Evolutionary conservation across 2,888 invertebrate species (phyloP), one percentile per base, ranked within the genome.

Genomic region (Drosophila mimetica): DNA sequence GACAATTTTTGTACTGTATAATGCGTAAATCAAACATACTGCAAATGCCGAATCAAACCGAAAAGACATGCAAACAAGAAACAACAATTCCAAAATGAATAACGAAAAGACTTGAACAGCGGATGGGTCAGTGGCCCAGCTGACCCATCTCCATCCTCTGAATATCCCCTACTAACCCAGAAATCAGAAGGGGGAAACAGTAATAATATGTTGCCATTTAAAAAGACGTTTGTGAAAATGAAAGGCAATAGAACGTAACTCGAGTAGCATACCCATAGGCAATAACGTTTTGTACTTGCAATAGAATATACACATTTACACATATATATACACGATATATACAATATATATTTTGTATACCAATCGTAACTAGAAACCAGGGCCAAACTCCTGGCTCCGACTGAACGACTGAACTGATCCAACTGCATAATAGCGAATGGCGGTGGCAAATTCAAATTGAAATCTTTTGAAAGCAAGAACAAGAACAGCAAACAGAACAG

Each of bases 31-130:
- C 66, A 66, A 64, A 66, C 41, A n/a, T 11, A 46, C 46, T 46
- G 46, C 46, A 22, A 37, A 11, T 47, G 39, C 44, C 37, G 52
- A 66, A 67, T 65, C 59, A 71, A 60, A 61, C 22, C 30, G 46
- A 34, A 42, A 25, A 28, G 44, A 47, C 22, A 54, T 16, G 54
- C 42, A 28, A 30, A 61, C 25, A 64, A 53, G 32, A 28, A 87
- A 60, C 28, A 65, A 54, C 41, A 36, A 88, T 86, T 88, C 86
- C 83, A 86, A 88, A 83, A 83, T 79, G 70, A 72, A 70, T 44
- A 83, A 87, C 86, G 83, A 87, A 83, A 87, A 87, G 88, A 87
- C 88, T 87, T 83, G 81, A 78, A 67, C 53, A 44, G 41, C 59
- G 66, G 67, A 32, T 71, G 74, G 36, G 36, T 28, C 44, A 44